Evolutionary conservation across 2,888 invertebrate genomes (phyloP), one percentile per base, ranked within the genome.

Genomic region (Drosophila nigritarsus): DNA sequence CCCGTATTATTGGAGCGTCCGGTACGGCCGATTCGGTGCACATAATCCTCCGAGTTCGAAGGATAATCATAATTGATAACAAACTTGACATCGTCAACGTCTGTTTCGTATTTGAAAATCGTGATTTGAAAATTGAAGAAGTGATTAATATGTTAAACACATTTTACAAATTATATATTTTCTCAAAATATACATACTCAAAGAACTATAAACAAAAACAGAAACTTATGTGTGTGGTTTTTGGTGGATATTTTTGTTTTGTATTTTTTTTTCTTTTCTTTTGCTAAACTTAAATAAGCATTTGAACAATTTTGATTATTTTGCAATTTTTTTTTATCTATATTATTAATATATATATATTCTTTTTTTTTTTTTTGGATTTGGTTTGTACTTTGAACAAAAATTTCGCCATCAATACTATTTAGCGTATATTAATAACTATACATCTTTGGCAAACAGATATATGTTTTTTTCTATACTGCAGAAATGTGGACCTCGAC

Each of bases 31-130:
- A 99, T 99, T 78, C 99, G 96, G 85, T 93, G 93, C 54, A 99
- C 98, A 94, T 99, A 99, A 94, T 99, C 99, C 94, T 99, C 99
- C 4, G 98, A 98, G 93, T 97, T 98, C 92, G 97, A 97, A 66
- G 99, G 99, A 94, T 98, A 99, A 94, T 99, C 99, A 95, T 97
- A 98, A 95, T 99, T 99, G 94, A 99, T 98, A 91, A 99, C 99
- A 95, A 98, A 99, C 95, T 99, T 98, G 93, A 99, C 98, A 94
- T 99, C 99, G 93, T 99, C 98, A 93, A 99, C 99, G 95, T 99
- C 99, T 99, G 83, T 82, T 78, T 73, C 8, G 70, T 50, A 42
- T 30, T 30, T n/a, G n/a, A n/a, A n/a, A n/a, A 63, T 54, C 50
- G 55, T 61, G 55, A 73, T 89, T 86, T 88, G 89, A 81, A 90